Conservation (phyloP, 1,140 invertebrate genomes). For the Neodiprion lecontei region DNA sequence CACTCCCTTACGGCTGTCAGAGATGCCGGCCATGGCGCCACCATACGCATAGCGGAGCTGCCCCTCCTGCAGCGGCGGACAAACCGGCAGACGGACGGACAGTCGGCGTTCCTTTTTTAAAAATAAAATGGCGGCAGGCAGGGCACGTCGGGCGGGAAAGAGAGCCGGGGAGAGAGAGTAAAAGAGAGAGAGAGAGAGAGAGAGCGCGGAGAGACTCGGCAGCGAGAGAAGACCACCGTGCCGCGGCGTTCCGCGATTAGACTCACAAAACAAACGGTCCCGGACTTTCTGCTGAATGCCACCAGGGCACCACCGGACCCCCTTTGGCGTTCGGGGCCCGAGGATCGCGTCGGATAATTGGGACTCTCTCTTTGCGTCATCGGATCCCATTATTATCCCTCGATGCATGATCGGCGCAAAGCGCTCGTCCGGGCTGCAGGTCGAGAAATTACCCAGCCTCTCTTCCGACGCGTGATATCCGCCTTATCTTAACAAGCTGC, state of each 20-base stretch:
- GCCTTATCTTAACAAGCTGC: no score
- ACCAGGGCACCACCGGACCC: not conserved
- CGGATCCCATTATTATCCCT: no score
- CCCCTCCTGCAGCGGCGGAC: slow-evolving; percentile 14
- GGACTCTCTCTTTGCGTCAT: not conserved
- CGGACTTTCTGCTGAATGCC: slow-evolving; percentile 30
- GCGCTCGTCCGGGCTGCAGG: no score
- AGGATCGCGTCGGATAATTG: not conserved
- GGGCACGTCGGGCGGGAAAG: slow-evolving; percentile 30
- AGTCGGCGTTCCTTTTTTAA: slow-evolving; percentile 44
- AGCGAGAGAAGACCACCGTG: slow-evolving; percentile 49
- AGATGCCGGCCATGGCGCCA: slow-evolving; percentile 50
- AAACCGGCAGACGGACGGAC: slow-evolving; percentile 34
- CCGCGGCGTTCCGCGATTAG: slow-evolving; percentile 58
- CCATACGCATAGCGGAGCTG: slow-evolving; percentile 39
- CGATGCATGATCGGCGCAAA: no score
- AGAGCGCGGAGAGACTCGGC: slow-evolving; percentile 28
- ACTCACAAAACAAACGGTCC: slow-evolving; percentile 64
- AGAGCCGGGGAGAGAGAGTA: slow-evolving; percentile 31
- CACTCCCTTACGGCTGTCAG: slow-evolving; percentile 38
- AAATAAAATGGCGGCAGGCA: slow-evolving; percentile 49
- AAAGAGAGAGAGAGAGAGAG: slow-evolving; percentile 27
- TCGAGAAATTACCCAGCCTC: no score
- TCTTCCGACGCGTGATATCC: no score
- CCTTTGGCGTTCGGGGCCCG: not conserved